These are phyloP conservation scores for Darevskia mixta DNA, from an alignment of 2,797 vertebrate species.

Conservation along the genomic window DNA sequence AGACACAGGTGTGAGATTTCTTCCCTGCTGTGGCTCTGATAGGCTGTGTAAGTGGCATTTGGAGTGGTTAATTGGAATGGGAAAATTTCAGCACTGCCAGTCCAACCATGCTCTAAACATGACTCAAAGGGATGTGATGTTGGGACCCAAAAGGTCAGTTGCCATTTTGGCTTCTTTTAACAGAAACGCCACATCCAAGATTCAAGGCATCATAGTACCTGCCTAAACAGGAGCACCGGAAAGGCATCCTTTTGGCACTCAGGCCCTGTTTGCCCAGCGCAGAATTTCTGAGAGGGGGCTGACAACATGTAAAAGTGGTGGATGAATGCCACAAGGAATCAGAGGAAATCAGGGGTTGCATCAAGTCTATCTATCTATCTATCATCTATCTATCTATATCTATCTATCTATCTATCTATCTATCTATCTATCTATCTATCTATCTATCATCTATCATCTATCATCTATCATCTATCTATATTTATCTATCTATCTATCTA, in stretches of 20 bases:
- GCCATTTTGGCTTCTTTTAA: neutral
- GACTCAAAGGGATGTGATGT: neutral
- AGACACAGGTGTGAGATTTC: neutral
- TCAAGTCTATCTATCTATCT: too few relatives aligned
- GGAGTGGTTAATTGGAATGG: slow-evolving; percentile 11
- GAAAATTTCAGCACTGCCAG: neutral
- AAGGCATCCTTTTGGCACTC: neutral
- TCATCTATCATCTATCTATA: too few relatives aligned
- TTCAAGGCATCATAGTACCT: neutral
- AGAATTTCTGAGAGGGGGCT: neutral
- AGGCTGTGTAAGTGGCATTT: neutral
- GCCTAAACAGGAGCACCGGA: neutral
- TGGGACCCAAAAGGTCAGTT: neutral
- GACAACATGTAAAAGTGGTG: neutral
- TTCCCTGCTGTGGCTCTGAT: neutral
- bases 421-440: too few relatives aligned
- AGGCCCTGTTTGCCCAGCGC: neutral
- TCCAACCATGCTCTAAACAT: neutral
- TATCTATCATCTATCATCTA: too few relatives aligned
- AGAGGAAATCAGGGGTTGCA: too few relatives aligned
- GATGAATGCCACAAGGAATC: neutral
- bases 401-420: too few relatives aligned
- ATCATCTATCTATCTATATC: too few relatives aligned
- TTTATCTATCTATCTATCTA: too few relatives aligned
- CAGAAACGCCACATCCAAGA: too few relatives aligned